These are phyloP conservation scores for Murina feae DNA, from an alignment of 2,113 vertebrate species.

Conservation along the genomic window DNA sequence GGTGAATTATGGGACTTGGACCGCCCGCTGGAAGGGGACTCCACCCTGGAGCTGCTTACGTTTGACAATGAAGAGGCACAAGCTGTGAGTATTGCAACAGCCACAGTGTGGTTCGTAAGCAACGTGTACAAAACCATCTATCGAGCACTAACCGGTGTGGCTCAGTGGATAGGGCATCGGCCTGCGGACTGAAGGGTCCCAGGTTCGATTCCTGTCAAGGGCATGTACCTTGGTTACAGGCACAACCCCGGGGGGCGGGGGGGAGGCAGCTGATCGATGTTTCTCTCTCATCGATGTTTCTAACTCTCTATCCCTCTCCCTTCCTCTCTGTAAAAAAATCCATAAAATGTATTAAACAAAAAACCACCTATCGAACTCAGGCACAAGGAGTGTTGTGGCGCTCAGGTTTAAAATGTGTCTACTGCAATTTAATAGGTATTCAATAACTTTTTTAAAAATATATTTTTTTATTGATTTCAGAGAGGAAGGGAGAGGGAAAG, in stretches of 20 bases:
- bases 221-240: too few species aligned
- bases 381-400: background rate
- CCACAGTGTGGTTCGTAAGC: background rate
- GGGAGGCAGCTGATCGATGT: too few species aligned
- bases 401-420: background rate
- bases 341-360: too few species aligned
- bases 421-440: background rate
- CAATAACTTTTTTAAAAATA: background rate
- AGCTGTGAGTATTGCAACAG: slow-evolving; percentile 77
- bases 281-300: too few species aligned
- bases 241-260: too few species aligned
- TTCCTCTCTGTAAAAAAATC: too few species aligned
- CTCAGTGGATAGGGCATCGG: too few species aligned
- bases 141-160: background rate
- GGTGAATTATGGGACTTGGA: slow-evolving; percentile 84
- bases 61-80: slow-evolving; percentile 84
- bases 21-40: slow-evolving; percentile 80
- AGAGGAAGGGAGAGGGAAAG: too few species aligned
- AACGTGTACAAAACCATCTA: background rate
- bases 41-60: slow-evolving; percentile 77
- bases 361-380: background rate
- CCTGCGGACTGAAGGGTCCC: too few species aligned
- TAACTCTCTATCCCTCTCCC: too few species aligned
- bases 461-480: too few species aligned
- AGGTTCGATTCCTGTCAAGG: too few species aligned